Percentiles rank a stretch among this genome's conserved stretches.
Conservation (phyloP, 2,113 vertebrate species). For the Xiphophorus maculatus region DNA sequence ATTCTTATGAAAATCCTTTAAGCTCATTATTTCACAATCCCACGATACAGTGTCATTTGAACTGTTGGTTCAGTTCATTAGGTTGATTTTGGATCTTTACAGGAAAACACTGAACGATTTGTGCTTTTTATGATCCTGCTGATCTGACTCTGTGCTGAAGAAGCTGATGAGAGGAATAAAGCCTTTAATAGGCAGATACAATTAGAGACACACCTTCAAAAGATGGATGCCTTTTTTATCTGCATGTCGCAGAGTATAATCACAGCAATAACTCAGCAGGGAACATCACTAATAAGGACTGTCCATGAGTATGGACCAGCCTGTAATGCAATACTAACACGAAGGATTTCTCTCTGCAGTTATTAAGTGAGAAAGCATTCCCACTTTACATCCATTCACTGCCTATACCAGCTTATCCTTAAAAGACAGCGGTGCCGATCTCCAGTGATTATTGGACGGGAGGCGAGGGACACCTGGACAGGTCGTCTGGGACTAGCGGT, state of each 20-base stretch:
- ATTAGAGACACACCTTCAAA: constrained; percentile 64
- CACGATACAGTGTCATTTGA: background rate
- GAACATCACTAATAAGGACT: constrained; percentile 44
- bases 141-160: constrained; percentile 4
- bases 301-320: constrained; percentile 9
- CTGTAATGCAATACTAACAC: background rate
- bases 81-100: constrained; percentile 7
- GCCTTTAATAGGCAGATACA: constrained; percentile 53
- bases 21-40: background rate
- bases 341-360: constrained; percentile 12
- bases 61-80: background rate
- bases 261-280: constrained; percentile 37
- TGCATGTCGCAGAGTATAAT: constrained; percentile 55
- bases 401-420: background rate
- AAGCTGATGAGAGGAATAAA: constrained; percentile 31
- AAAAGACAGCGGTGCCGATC: background rate
- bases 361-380: constrained; percentile 16
- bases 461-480: background rate
- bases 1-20: background rate
- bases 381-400: background rate
- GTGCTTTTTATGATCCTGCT: constrained; percentile 30
- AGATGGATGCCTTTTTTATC: constrained; percentile 54
- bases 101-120: constrained; percentile 3
- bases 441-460: background rate
- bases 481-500: background rate